A percentile compares a stretch with the other conserved stretches of the same genome.
Evolutionary conservation across 2,888 invertebrate species (phyloP).

Genomic region (Pecten maximus): DNA sequence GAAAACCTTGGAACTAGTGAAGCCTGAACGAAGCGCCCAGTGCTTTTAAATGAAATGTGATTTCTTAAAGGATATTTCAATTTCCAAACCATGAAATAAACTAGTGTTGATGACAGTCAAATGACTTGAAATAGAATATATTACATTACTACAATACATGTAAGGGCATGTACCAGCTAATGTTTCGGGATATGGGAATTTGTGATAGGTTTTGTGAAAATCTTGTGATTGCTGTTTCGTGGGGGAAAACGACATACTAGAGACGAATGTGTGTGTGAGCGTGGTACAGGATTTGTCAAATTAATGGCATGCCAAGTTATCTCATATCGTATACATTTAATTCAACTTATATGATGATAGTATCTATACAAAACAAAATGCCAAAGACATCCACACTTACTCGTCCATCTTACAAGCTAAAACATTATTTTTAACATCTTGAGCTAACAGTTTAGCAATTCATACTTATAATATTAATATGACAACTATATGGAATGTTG

Average conservation of each 20-base stretch:
- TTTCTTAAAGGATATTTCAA: constrained; percentile 20
- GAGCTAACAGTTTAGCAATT: too few relatives aligned
- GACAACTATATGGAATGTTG: too few relatives aligned
- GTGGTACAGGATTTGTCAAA: background rate
- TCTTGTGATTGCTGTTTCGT: background rate
- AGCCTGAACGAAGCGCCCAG: background rate
- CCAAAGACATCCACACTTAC: too few relatives aligned
- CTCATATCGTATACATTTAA: too few relatives aligned
- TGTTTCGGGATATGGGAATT: background rate
- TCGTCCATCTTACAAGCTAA: too few relatives aligned
- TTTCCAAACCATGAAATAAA: background rate
- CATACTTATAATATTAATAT: too few relatives aligned
- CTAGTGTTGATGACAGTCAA: constrained; percentile 6
- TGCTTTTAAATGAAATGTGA: constrained; percentile 30
- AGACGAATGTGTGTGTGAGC: background rate
- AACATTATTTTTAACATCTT: too few relatives aligned
- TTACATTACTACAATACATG: background rate
- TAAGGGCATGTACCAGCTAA: constrained; percentile 7
- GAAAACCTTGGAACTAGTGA: background rate
- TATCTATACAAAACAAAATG: too few relatives aligned
- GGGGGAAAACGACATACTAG: background rate
- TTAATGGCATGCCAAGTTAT: background rate
- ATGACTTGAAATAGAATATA: constrained; percentile 19
- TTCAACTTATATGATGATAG: too few relatives aligned
- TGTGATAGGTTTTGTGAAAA: constrained; percentile 3